Percentiles rank a stretch among this genome's conserved stretches.
These are phyloP conservation scores for Eleginops maclovinus DNA, from an alignment of 2,113 vertebrate species.

Conservation along the genomic window DNA sequence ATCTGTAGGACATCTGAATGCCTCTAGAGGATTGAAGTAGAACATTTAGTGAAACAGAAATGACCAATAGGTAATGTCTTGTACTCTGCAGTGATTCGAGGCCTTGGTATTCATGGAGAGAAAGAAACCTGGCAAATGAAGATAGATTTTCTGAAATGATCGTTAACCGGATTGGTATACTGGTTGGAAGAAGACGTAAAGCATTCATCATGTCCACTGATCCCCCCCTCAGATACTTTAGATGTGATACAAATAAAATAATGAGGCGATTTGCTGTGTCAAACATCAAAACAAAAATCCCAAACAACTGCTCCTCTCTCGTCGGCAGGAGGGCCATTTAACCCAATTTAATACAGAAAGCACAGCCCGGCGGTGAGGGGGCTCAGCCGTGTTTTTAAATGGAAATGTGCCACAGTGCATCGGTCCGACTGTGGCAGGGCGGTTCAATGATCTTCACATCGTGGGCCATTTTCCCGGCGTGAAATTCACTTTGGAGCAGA, in stretches of 20 bases:
- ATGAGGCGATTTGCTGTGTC: conserved; percentile 23
- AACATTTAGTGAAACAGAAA: too few relatives aligned
- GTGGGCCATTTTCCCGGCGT: conserved; percentile 37
- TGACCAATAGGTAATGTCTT: too few relatives aligned
- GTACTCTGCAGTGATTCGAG: too few relatives aligned
- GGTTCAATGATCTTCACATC: conserved; percentile 47
- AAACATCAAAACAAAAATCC: conserved; percentile 33
- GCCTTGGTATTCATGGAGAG: not conserved
- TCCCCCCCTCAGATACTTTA: conserved; percentile 23
- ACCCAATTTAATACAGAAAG: conserved; percentile 43
- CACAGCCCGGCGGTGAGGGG: not conserved
- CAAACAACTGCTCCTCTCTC: conserved; percentile 29
- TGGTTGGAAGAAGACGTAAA: not conserved
- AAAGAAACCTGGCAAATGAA: conserved; percentile 19
- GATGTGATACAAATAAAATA: conserved; percentile 47
- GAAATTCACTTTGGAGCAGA: conserved; percentile 42
- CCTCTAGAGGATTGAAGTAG: not conserved
- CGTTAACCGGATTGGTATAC: not conserved
- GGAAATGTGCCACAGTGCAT: conserved; percentile 43
- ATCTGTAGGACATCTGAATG: not conserved
- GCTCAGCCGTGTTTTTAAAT: conserved; percentile 52
- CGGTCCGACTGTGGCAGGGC: conserved; percentile 53
- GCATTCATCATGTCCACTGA: conserved; percentile 26
- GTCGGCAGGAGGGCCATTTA: conserved; percentile 37
- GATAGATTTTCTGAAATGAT: conserved; percentile 31